Base-by-base conservation (phyloP, 2,797 vertebrate species). In the Parambassis ranga region DNA sequence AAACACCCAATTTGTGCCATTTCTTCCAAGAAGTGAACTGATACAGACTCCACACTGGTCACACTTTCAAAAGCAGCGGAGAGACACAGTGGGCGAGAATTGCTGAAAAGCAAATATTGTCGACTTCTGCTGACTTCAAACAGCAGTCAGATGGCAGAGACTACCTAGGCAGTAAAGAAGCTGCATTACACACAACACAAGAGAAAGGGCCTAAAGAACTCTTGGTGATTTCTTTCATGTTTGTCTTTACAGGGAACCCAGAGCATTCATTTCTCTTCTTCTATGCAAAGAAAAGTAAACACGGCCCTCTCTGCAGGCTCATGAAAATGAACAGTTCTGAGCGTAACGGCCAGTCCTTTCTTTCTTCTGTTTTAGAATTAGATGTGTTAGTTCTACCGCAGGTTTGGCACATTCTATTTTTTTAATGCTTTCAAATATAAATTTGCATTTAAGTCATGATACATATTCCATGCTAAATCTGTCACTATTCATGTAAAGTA, bases 31-130 rank as follows among this genome's bases (percentile, higher is more conserved):
- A 56, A 71, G 62, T 24, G 65, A 75, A 55, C 79, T 37, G 83
- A 88, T 85, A 84, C 52, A 67, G 78, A 53, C 75, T 66, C 62
- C 79, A 75, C 59, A 75, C 71, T 74, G 77, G 85, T 86, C 69
- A 37, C 76, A 82, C 80, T 87, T 87, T 88, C 80, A 81, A 86
- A 81, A 55, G 49, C 76, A 59, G 36, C 65, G 75, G 71, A 75
- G 71, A 87, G 55, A 87, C 83, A 64, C 82, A 81, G 81, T 81
- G 65, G 74, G 82, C 37, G 70, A 75, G 68, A 83, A 82, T 65
- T 71, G 75, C 68, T 81, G 79, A 84, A 90, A 83, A 89, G 85
- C 84, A 87, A 90, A 90, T 89, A 86, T 72, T 79, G 85, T 83
- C 57, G 66, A 87, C 81, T 84, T 81, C 61, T 78, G 75, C 75